Evolutionary conservation across 2,888 invertebrate species (phyloP), one percentile per base, ranked within the genome.

Genomic region (Orchesellides sinensis): DNA sequence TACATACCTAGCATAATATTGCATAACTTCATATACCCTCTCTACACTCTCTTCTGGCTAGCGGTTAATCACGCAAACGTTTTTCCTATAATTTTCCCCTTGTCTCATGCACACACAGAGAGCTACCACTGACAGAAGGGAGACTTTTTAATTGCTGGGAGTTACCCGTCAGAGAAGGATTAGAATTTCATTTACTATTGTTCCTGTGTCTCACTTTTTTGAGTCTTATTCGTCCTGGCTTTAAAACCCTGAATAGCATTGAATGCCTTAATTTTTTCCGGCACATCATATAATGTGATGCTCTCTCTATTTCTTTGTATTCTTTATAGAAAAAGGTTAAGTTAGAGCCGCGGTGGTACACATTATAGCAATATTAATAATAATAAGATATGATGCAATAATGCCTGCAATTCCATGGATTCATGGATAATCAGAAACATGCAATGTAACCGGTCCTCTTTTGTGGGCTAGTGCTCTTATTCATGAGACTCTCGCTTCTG

Each of bases 101-200:
- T 63, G 17, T 61, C 19, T 49, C 49, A 45, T 56, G 29, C 61
- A 78, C 69, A 69, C 45, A 59, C 73, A 32, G 40, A 75, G 40
- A 66, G 29, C 49, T 32, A 68, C 29, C 72, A 79, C 84, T 85
- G 84, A 81, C 84, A 84, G 86, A 86, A 75, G 73, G 74, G 77
- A 86, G 84, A 84, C 83, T 84, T 86, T 86, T 86, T 86, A 86
- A 86, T 86, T 86, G 83, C 83, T 86, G 84, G 86, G 84, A 86
- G 84, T 83, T 84, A 86, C 84, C 84, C 84, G 83, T 86, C 86
- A 86, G 81, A 66, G 29, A 23, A 66, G 52, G 35, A 74, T 69
- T 74, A 81, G 68, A 74, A 74, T 81, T 81, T 81, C 69, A 72
- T 79, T 72, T 65, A 68, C 35, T 47, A 29, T 23, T 74, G 17